These are phyloP conservation scores for Hypomecis atomaria DNA, from an alignment of 2,888 invertebrate genomes.

Conservation along the genomic window DNA sequence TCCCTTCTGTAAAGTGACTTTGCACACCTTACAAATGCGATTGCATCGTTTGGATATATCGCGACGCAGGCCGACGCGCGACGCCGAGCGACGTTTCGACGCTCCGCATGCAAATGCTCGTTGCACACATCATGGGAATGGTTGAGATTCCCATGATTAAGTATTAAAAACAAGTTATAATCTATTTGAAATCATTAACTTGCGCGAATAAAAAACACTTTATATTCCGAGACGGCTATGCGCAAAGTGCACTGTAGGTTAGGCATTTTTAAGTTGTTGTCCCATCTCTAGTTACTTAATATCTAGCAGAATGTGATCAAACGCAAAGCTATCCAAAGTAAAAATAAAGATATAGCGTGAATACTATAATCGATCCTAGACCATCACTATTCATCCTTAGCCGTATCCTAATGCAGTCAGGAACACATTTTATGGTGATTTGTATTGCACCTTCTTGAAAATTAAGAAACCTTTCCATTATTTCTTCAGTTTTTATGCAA, in stretches of 20 bases:
- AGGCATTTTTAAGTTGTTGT: too few species aligned
- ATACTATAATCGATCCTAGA: too few species aligned
- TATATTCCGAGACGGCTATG: too few species aligned
- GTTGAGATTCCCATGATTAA: constrained; percentile 24
- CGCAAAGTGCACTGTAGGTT: too few species aligned
- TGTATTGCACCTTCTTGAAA: not conserved
- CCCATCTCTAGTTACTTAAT: too few species aligned
- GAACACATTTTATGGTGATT: not conserved
- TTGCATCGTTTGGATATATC: constrained; percentile 63
- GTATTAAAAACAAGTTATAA: not conserved
- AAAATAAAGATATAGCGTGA: too few species aligned
- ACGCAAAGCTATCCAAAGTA: too few species aligned
- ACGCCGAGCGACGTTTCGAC: constrained; percentile 44
- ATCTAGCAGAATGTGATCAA: too few species aligned
- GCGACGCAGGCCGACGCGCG: constrained; percentile 49
- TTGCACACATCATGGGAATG: constrained; percentile 55
- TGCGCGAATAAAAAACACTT: too few species aligned
- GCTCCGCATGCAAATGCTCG: constrained; percentile 50
- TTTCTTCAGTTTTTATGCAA: not conserved
- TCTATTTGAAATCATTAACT: not conserved
- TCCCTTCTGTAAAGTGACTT: not conserved
- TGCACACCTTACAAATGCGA: constrained; percentile 54
- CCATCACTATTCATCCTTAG: too few species aligned
- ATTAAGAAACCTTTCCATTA: not conserved
- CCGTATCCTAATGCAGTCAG: not conserved